phyloP scores from a whole-genome alignment of 2,797 vertebrate species.

The Euphonia xanthogaster region DNA sequence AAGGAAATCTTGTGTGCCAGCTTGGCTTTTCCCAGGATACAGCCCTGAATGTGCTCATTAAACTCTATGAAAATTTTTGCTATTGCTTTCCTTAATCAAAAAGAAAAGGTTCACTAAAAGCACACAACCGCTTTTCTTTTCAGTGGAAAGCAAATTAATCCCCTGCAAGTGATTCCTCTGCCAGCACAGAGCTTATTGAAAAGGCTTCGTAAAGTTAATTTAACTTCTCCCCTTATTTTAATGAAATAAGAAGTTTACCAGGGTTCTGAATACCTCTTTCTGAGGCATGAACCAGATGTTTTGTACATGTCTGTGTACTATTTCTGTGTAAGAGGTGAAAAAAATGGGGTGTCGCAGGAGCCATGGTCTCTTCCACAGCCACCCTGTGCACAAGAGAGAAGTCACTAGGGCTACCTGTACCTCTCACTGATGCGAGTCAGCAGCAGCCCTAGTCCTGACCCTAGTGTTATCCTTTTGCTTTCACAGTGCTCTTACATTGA shows the following conservation, averaged over 20 bases:
- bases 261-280: background rate
- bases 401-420: too few relatives aligned
- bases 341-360: background rate
- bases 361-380: background rate
- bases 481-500: background rate
- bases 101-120: background rate
- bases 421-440: background rate
- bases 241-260: background rate
- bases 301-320: background rate
- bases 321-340: background rate
- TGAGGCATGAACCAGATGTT: background rate
- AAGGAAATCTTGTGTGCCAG: background rate
- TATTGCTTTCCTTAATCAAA: background rate
- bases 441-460: background rate
- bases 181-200: background rate
- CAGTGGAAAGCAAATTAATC: background rate
- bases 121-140: background rate
- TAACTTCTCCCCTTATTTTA: background rate
- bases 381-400: background rate
- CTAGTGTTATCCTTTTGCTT: background rate
- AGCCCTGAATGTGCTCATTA: background rate
- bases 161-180: background rate
- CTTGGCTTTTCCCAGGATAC: background rate
- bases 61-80: background rate
- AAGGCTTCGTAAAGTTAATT: background rate